Percentiles rank a stretch among this genome's conserved stretches.
Evolutionary conservation across 2,113 vertebrate species (phyloP).

Genomic region (Xenopus tropicalis): UCB_Xtro_10.0 CM004444.2:116503501-116504000

Average conservation of each 20-base stretch:
- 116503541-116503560: too few relatives aligned
- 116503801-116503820: background rate
- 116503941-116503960: constrained; percentile 79
- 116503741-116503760: constrained; percentile 68
- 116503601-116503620: too few relatives aligned
- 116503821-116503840: constrained; percentile 76
- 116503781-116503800: constrained; percentile 52
- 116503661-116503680: too few relatives aligned
- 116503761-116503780: constrained; percentile 71
- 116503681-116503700: too few relatives aligned
- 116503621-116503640: too few relatives aligned
- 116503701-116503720: too few relatives aligned
- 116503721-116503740: constrained; percentile 60
- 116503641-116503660: too few relatives aligned
- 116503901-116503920: constrained; percentile 85
- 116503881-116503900: constrained; percentile 79
- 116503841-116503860: constrained; percentile 77
- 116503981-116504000: constrained; percentile 81
- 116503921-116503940: constrained; percentile 82
- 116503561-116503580: too few relatives aligned
- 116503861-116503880: constrained; percentile 73
- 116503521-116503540: too few relatives aligned
- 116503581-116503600: too few relatives aligned
- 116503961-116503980: constrained; percentile 78
- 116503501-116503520: too few relatives aligned